Evolutionary conservation across 2,888 invertebrate species (phyloP), one percentile per base, ranked within the genome.

Genomic region (Rotaria macrura): DNA sequence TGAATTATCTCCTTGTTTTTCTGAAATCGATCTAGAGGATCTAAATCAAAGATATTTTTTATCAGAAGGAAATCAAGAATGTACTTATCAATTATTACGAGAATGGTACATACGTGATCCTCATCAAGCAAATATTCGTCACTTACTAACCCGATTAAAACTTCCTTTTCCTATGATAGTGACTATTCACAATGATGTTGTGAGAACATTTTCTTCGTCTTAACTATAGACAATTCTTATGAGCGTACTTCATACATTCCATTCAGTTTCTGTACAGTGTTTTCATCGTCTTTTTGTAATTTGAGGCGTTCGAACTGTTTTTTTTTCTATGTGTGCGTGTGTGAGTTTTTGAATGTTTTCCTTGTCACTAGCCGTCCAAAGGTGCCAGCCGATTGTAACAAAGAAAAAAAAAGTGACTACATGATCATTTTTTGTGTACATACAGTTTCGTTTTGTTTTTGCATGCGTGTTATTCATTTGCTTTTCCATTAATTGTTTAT

Each of bases 371-470:
- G 65, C 65, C 65, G 65, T 65, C 65, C 65, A 65, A 65, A 65
- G 65, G 65, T 65, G 65, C 65, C 65, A 65, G 65, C 65, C 65
- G 65, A 65, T 65, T 65, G 65, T 65, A 65, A 65, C 65, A 65
- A 65, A 65, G 65, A 65, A 65, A 65, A 57, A 57, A 65, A 65
- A 65, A 29, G 34, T 65, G 52, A 52, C n/a, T 6, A 17, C 34
- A 65, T 65, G 34, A 34, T 12, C 65, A 65, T 65, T 65, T 65
- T 65, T 65, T 65, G 7, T 34, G 12, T 65, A n/a, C 25, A 65
- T 17, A 65, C 9, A 65, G 29, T 57, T 6, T 47, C 47, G 5
- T 57, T 65, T 65, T 29, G 12, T 34, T 34, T 29, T 29, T 65
- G 34, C 34, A 65, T 65, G 65, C 17, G 65, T 65, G 65, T 65